Evolutionary conservation across 2,888 invertebrate species (phyloP), one percentile per base, ranked within the genome.

Genomic region (Orthonevra nobilis): DNA sequence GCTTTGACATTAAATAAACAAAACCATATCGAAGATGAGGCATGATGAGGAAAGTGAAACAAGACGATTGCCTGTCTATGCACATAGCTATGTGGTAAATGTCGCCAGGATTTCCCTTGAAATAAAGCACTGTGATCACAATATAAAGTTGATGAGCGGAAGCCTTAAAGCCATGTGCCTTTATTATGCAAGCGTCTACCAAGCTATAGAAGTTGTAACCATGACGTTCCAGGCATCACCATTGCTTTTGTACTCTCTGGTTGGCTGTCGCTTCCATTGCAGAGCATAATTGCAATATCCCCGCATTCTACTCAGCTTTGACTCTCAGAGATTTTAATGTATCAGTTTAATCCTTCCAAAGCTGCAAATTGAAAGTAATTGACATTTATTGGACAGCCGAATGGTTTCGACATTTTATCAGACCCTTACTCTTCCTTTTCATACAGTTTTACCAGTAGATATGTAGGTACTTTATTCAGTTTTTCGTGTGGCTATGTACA

Each of bases 371-470:
- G 84, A 84, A 83, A 84, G 83, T 85, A 86, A 86, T 85, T 86
- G 86, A 86, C 86, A 86, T 84, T 86, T 86, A 86, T 86, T 86
- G 84, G 84, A 86, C 85, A 86, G 85, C 83, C 82, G 83, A 75
- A 75, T 70, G 63, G 69, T 75, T 75, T 70, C 70, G 58, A 75
- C 63, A 58, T 54, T 70, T 52, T 63, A 72, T 56, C 63, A 75
- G 61, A 69, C 28, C 32, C 42, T 28, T 19, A 14, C 20, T 19
- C 17, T 34, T 15, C 23, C 10, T 6, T 26, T 19, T 30, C 40
- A n/a, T n/a, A n/a, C n/a, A n/a, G n/a, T n/a, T n/a, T n/a, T n/a
- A n/a, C n/a, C n/a, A n/a, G n/a, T n/a, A n/a, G n/a, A n/a, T n/a
- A n/a, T n/a, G n/a, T n/a, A n/a, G n/a, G n/a, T n/a, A n/a, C n/a